These are phyloP conservation scores for Sminthurinus signatus DNA, from an alignment of 1,140 invertebrate species.

Conservation along the genomic window DNA sequence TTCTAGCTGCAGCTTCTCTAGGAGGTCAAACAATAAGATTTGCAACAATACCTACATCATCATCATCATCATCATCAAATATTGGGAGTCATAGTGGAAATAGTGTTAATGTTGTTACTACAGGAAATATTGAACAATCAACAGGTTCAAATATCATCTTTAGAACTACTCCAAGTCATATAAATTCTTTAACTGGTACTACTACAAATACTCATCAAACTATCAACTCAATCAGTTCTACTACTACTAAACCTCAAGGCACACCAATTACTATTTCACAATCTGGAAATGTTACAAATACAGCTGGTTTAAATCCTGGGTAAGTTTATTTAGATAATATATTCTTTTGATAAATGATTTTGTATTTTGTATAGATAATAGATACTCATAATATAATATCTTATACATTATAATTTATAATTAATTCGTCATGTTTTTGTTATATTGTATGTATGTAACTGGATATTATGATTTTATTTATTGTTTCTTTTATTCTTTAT, in stretches of 20 bases:
- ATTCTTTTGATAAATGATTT: too few relatives aligned
- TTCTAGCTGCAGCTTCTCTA: slow-evolving; percentile 6
- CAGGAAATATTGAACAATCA: too few relatives aligned
- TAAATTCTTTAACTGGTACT: too few relatives aligned
- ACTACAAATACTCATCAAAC: neutral
- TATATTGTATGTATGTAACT: too few relatives aligned
- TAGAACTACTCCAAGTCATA: neutral
- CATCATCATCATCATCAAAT: too few relatives aligned
- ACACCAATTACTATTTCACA: neutral
- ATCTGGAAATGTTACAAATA: neutral
- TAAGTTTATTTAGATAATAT: too few relatives aligned
- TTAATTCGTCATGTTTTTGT: neutral
- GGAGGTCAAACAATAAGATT: slow-evolving; percentile 18
- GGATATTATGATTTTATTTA: too few relatives aligned
- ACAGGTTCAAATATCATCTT: neutral
- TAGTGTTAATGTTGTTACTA: neutral
- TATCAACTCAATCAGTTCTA: too few relatives aligned
- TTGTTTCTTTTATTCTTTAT: too few relatives aligned
- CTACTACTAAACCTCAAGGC: neutral
- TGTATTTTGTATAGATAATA: too few relatives aligned
- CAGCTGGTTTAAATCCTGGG: neutral
- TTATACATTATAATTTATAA: neutral
- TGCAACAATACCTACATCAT: slow-evolving; percentile 15
- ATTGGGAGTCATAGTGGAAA: neutral
- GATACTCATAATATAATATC: neutral